phyloP scores from a whole-genome alignment of 2,888 invertebrate species.

The Torymus aiolomorphi region DNA sequence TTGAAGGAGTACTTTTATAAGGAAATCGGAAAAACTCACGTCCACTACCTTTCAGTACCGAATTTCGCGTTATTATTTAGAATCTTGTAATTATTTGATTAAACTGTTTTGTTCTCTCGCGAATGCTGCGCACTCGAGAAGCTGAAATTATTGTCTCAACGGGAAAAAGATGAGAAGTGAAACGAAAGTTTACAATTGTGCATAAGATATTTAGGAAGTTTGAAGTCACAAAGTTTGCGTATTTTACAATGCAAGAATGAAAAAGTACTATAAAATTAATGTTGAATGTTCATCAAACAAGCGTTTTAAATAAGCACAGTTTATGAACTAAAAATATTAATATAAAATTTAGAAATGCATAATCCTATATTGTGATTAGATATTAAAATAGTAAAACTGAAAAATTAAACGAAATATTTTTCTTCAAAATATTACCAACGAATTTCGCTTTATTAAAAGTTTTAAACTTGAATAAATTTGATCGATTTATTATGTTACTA shows the following conservation, averaged over 20 bases:
- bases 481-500: too few relatives aligned
- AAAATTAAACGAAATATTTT: too few relatives aligned
- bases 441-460: too few relatives aligned
- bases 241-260: neutral
- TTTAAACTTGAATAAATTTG: too few relatives aligned
- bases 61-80: conserved; percentile 30
- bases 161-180: conserved; percentile 17
- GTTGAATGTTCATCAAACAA: too few relatives aligned
- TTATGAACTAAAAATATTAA: too few relatives aligned
- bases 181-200: neutral
- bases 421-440: too few relatives aligned
- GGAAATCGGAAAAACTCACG: conserved; percentile 33
- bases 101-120: conserved; percentile 11
- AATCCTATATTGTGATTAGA: too few relatives aligned
- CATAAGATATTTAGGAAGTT: neutral
- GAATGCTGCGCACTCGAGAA: conserved; percentile 25
- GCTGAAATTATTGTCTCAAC: conserved; percentile 44
- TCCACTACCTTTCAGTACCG: conserved; percentile 38
- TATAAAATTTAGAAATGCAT: too few relatives aligned
- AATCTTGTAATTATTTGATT: conserved; percentile 41
- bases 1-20: neutral
- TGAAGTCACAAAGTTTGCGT: neutral
- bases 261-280: too few relatives aligned
- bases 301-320: too few relatives aligned
- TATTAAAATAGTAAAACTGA: too few relatives aligned